phyloP scores from a whole-genome alignment of 2,888 invertebrate genomes.

The Dromius quadrimaculatus region DNA sequence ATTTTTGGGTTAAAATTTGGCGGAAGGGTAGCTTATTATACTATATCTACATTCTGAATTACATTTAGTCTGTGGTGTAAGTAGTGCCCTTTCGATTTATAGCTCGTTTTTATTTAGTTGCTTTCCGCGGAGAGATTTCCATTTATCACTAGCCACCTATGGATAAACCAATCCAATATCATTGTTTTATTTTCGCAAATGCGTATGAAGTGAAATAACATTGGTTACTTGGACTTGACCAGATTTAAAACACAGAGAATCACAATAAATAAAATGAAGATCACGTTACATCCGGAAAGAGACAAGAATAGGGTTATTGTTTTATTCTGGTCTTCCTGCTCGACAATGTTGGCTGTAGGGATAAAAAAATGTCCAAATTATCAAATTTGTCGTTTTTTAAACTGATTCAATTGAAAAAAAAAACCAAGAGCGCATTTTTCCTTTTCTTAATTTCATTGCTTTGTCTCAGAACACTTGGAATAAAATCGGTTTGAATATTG shows the following conservation, averaged over 20 bases:
- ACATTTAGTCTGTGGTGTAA: no score
- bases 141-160: slow-evolving; percentile 51
- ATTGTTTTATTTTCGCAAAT: slow-evolving; percentile 50
- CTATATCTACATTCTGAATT: no score
- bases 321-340: slow-evolving; percentile 4
- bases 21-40: no score
- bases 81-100: slow-evolving; percentile 48
- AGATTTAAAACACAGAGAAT: slow-evolving; percentile 38
- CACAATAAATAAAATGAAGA: slow-evolving; percentile 38
- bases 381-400: slow-evolving; percentile 30
- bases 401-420: slow-evolving; percentile 34
- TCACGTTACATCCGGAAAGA: slow-evolving; percentile 7
- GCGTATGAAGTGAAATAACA: slow-evolving; percentile 32
- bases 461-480: no score
- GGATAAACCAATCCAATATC: slow-evolving; percentile 52
- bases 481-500: no score
- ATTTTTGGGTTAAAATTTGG: no score
- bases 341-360: background rate
- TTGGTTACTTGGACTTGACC: slow-evolving; percentile 2
- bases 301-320: slow-evolving; percentile 15
- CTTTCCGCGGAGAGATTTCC: slow-evolving; percentile 50
- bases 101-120: slow-evolving; percentile 50
- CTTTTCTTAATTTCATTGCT: no score
- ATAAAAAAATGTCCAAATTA: slow-evolving; percentile 40
- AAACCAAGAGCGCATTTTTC: no score